A percentile compares a stretch with the other conserved stretches of the same genome.
Conservation (phyloP, 2,888 invertebrate species). For the Tipula vernalis region DNA sequence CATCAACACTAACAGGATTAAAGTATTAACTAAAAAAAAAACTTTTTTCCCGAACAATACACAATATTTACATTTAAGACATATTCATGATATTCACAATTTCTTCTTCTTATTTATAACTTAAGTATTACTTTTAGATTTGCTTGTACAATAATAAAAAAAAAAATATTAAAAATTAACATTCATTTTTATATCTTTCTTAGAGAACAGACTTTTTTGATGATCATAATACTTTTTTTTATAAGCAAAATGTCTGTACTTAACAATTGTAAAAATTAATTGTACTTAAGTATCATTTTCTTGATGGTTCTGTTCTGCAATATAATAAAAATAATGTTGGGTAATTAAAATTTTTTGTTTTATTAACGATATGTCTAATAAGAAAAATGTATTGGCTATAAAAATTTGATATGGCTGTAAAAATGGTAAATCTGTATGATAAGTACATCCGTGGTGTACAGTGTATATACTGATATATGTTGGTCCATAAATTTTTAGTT, state of each 20-base stretch:
- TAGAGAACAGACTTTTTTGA: not conserved
- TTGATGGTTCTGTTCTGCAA: not conserved
- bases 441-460: not conserved
- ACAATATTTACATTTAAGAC: not conserved
- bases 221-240: not conserved
- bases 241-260: not conserved
- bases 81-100: not conserved
- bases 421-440: not conserved
- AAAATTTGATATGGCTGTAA: not conserved
- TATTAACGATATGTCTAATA: not conserved
- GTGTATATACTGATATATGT: not conserved
- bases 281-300: not conserved
- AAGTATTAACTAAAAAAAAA: not conserved
- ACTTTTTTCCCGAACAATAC: not conserved
- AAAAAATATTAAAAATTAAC: not conserved
- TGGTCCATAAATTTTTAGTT: not conserved
- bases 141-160: not conserved
- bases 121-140: not conserved
- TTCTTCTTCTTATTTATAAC: not conserved
- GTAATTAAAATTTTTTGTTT: not conserved
- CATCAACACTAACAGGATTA: constrained; percentile 4
- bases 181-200: not conserved
- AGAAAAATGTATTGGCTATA: not conserved
- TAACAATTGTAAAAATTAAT: not conserved
- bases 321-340: not conserved